Conservation (phyloP, 2,888 invertebrate species). For the Agonopterix alstromeriana region DNA sequence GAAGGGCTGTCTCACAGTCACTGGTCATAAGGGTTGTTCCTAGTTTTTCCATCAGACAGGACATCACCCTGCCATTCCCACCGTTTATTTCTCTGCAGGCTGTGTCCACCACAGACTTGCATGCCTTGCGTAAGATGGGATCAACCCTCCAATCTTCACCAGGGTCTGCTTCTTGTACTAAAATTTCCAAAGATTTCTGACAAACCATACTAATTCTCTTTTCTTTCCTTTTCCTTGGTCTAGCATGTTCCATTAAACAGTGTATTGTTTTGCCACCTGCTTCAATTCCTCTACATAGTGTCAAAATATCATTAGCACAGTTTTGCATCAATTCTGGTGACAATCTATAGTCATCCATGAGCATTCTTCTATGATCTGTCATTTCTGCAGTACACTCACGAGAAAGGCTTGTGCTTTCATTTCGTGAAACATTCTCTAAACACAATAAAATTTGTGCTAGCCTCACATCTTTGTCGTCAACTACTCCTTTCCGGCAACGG, state of each 20-base stretch:
- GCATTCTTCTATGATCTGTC: constrained; percentile 90
- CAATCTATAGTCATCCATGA: constrained; percentile 95
- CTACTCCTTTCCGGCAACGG: constrained; percentile 89
- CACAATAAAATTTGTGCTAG: constrained; percentile 95
- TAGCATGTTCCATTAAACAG: constrained; percentile 94
- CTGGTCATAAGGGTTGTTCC: constrained; percentile 89
- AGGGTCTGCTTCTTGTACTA: constrained; percentile 93
- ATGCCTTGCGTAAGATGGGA: constrained; percentile 90
- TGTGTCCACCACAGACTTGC: constrained; percentile 88
- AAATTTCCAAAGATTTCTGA: constrained; percentile 85
- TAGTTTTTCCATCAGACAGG: constrained; percentile 95
- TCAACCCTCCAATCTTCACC: constrained; percentile 98
- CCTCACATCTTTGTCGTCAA: constrained; percentile 88
- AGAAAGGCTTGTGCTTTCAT: constrained; percentile 84
- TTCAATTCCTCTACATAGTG: constrained; percentile 84
- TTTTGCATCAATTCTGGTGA: constrained; percentile 94
- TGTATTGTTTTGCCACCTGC: constrained; percentile 94
- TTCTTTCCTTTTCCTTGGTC: constrained; percentile 79
- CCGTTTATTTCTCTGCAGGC: constrained; percentile 84
- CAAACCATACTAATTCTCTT: constrained; percentile 83
- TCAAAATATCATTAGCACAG: constrained; percentile 90
- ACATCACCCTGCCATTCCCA: constrained; percentile 90
- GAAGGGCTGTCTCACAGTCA: constrained; percentile 92
- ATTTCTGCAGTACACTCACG: constrained; percentile 92
- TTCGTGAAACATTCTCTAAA: constrained; percentile 86